Percentiles rank a stretch among this genome's conserved stretches.
Conservation (phyloP, 2,113 vertebrate genomes). For the Gulo gulo region DNA sequence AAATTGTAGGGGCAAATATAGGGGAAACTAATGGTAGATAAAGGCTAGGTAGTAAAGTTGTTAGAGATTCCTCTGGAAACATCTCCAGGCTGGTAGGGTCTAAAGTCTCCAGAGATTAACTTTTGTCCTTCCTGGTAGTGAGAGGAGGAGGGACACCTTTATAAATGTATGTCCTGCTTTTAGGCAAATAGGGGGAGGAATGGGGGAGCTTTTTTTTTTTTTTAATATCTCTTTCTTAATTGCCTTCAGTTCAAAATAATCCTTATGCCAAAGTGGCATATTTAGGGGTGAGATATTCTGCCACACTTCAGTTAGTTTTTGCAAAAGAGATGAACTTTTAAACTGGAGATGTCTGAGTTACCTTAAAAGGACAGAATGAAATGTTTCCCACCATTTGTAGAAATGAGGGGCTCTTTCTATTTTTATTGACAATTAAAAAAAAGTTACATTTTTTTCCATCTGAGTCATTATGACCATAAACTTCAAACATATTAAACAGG, state of each 20-base stretch:
- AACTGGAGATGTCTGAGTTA: not conserved
- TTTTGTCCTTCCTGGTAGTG: not conserved
- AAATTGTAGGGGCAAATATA: not conserved
- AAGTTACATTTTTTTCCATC: not conserved
- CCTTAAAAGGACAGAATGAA: not conserved
- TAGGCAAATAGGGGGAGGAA: not conserved
- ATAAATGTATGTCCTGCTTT: not conserved
- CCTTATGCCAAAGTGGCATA: not conserved
- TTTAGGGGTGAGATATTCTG: not conserved
- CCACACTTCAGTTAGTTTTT: not conserved
- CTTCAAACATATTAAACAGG: not conserved
- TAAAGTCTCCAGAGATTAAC: not conserved
- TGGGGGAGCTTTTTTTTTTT: not conserved
- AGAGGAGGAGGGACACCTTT: not conserved
- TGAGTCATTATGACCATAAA: not conserved
- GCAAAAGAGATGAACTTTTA: not conserved
- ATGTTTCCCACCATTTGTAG: not conserved
- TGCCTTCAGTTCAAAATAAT: not conserved
- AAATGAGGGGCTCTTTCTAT: not conserved
- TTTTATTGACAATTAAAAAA: conserved; percentile 13
- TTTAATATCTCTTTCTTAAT: not conserved
- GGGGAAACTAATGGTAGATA: not conserved
- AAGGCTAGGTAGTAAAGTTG: not conserved
- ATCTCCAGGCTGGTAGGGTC: not conserved
- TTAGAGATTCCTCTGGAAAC: not conserved